Evolutionary conservation across 2,797 vertebrate species (phyloP), one percentile per base, ranked within the genome.

Genomic region (Microctenopoma steveboyesi): DNA sequence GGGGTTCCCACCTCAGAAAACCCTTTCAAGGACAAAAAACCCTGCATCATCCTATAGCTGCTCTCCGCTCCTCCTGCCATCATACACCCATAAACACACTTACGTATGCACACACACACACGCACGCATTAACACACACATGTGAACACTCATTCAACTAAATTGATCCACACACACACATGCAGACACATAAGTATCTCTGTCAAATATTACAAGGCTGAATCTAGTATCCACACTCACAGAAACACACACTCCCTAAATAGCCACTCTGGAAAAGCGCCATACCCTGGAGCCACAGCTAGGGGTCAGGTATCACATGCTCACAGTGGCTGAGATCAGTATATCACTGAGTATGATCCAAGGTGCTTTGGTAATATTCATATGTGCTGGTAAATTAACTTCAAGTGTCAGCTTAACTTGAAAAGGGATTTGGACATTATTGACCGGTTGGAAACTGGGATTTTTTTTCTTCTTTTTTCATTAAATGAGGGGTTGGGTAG

Each of bases 11-110:
- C 97, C 45, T 99, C 97, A 0, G 97, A 99, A 91, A 98, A 98
- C 79, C 97, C 97, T 48, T 99, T 99, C 83, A 99, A 98, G 92
- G 97, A 99, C 95, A 99, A 98, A 95, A 99, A 99, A 55, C 97
- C 97, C 10, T 99, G 97, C 69, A 95, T 92, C 82, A 98, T 98
- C 74, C 95, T 99, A 92, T 98, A 98, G 95, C 93, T 75, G n/a
- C 52, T 3, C 68, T 59, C 68, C n/a, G 18, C 61, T 71, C 42
- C 73, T 69, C 45, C 67, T 54, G 39, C 65, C 62, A 46, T 69
- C 72, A 61, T 67, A 66, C 74, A 78, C 75, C 63, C 62, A 62
- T 15, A 64, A 47, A 69, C 60, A 78, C 59, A 67, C 22, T 22
- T 22, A 22, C 22, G 22, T 39, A 72, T 37, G 53, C 28, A 27